Evolutionary conservation across 1,140 invertebrate genomes (phyloP).

Genomic region (Drosophila novamexicana): DNA sequence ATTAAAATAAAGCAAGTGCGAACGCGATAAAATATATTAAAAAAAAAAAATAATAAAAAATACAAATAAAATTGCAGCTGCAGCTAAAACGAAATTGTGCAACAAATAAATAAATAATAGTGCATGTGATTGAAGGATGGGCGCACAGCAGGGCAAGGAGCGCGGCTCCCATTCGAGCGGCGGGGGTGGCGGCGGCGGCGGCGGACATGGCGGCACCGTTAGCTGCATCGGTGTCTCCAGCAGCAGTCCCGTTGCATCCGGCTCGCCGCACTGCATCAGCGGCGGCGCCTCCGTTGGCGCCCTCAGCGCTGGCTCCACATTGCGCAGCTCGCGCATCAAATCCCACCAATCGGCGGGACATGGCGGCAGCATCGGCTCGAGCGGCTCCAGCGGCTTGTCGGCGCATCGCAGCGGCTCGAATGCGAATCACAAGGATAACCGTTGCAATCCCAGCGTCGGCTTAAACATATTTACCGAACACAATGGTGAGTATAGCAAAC

Average conservation of each 20-base stretch:
- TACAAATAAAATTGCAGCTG: conserved; percentile 38
- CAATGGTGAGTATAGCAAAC: conserved; percentile 88
- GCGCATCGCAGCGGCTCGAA: conserved; percentile 84
- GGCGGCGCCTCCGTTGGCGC: conserved; percentile 48
- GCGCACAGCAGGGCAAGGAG: conserved; percentile 95
- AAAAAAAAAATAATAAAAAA: conserved; percentile 13
- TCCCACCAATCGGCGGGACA: conserved; percentile 81
- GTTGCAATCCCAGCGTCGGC: conserved; percentile 87
- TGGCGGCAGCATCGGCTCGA: conserved; percentile 86
- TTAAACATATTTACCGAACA: conserved; percentile 96
- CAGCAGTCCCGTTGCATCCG: conserved; percentile 70
- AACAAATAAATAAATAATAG: conserved; percentile 28
- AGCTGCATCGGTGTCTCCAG: conserved; percentile 77
- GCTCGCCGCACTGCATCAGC: conserved; percentile 74
- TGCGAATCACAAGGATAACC: conserved; percentile 89
- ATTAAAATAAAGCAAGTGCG: conserved; percentile 70
- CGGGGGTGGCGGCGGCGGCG: conserved; percentile 54
- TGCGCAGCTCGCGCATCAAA: conserved; percentile 82
- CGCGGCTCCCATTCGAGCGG: conserved; percentile 77
- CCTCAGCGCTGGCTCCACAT: conserved; percentile 72
- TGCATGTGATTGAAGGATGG: conserved; percentile 86
- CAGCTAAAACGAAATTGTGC: conserved; percentile 50
- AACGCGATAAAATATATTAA: conserved; percentile 48
- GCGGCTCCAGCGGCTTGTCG: conserved; percentile 46
- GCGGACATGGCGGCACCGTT: conserved; percentile 57